Evolutionary conservation across 1,140 invertebrate genomes (phyloP).

Genomic region (Copidosoma floridanum): DNA sequence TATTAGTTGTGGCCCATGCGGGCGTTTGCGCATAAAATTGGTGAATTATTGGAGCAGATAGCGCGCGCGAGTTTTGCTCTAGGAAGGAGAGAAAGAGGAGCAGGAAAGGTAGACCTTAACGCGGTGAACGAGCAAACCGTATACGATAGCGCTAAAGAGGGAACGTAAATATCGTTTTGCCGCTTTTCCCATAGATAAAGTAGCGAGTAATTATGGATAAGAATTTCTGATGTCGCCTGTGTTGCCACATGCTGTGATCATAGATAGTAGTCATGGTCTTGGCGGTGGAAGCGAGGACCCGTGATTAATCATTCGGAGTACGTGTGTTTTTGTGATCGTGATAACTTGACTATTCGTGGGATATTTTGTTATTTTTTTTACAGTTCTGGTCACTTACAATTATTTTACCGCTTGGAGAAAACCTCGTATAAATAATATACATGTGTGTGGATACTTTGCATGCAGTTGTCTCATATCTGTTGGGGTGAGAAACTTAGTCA

Average conservation of each 20-base stretch:
- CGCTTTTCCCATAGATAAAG: not conserved
- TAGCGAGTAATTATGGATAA: conserved; percentile 18
- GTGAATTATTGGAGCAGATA: conserved; percentile 27
- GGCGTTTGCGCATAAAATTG: conserved; percentile 14
- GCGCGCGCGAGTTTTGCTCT: not conserved
- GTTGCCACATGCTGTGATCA: too few relatives aligned
- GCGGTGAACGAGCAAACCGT: conserved; percentile 3
- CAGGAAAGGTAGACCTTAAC: not conserved
- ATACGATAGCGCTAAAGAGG: conserved; percentile 15
- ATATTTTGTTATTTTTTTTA: too few relatives aligned
- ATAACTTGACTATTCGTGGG: not conserved
- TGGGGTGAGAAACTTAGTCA: too few relatives aligned
- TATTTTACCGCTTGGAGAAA: too few relatives aligned
- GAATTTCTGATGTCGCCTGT: conserved; percentile 18
- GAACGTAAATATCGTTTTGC: conserved; percentile 25
- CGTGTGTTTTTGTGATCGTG: not conserved
- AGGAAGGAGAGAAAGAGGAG: not conserved
- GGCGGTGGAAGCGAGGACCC: not conserved
- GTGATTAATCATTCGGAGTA: not conserved
- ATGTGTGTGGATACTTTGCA: too few relatives aligned
- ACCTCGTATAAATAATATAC: too few relatives aligned
- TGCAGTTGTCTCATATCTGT: too few relatives aligned
- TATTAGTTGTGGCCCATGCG: not conserved
- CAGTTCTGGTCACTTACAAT: too few relatives aligned
- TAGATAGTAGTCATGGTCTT: conserved; percentile 1